phyloP scores from a whole-genome alignment of 2,888 invertebrate species.

The Parochlus steinenii region DNA sequence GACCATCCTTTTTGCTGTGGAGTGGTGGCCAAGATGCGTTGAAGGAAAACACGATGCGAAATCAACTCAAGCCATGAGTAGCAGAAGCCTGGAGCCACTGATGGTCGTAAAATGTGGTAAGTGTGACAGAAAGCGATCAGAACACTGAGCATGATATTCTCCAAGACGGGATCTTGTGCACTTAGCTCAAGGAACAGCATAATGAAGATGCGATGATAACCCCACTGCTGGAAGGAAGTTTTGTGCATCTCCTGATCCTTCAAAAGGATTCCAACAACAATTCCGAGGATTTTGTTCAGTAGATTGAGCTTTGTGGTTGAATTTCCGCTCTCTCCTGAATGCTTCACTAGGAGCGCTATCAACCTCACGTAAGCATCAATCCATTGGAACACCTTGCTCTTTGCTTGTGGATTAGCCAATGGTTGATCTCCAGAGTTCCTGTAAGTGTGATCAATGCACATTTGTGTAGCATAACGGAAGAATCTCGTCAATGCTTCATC shows the following conservation, averaged over 20 bases:
- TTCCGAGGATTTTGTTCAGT: slow-evolving; percentile 84
- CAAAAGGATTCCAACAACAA: slow-evolving; percentile 85
- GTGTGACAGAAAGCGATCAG: slow-evolving; percentile 94
- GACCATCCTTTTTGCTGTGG: slow-evolving; percentile 94
- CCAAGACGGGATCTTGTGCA: slow-evolving; percentile 80
- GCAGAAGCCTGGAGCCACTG: slow-evolving; percentile 88
- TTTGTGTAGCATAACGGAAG: slow-evolving; percentile 89
- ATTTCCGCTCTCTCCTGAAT: slow-evolving; percentile 78
- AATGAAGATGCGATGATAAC: slow-evolving; percentile 92
- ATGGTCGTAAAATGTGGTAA: slow-evolving; percentile 80
- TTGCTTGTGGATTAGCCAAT: slow-evolving; percentile 44
- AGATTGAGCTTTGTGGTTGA: slow-evolving; percentile 93
- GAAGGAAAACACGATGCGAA: slow-evolving; percentile 91
- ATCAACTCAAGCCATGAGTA: slow-evolving; percentile 98
- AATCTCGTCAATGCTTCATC: slow-evolving; percentile 95
- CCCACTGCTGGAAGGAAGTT: slow-evolving; percentile 87
- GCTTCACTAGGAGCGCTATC: slow-evolving; percentile 86
- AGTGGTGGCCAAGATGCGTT: slow-evolving; percentile 76
- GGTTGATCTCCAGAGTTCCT: slow-evolving; percentile 60
- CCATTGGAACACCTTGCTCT: slow-evolving; percentile 88
- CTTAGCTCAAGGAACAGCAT: slow-evolving; percentile 94
- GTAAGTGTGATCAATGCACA: slow-evolving; percentile 91
- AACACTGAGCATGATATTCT: slow-evolving; percentile 74
- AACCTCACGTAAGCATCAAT: slow-evolving; percentile 90
- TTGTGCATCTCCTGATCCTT: slow-evolving; percentile 91